Base-by-base conservation (phyloP, 2,797 vertebrate species). In the Semaprochilodus insignis region DNA sequence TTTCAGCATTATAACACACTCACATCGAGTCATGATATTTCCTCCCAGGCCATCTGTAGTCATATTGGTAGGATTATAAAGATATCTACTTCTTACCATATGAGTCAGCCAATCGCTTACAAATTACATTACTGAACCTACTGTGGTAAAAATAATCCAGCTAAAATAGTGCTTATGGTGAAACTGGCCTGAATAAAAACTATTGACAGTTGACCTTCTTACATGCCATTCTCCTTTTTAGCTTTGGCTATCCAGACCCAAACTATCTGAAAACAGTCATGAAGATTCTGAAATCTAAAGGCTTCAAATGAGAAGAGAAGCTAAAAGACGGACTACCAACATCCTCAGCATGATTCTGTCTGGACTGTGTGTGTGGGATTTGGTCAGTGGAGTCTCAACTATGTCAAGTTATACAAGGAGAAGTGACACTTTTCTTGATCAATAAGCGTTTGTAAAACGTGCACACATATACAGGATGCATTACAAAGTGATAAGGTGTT, bases 231-330 rank as follows among this genome's bases (percentile, higher is more conserved):
- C 27, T 83, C 25, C 77, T 1, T 87, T 74, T 73, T 83, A 95
- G 93, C 15, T 78, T 85, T 25, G 87, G 89, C 21, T 93, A 91
- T 84, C 92, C 93, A 52, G 90, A 95, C 73, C 31, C 87, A 14
- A 81, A 88, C 1, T 94, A 94, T 81, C 83, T 95, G 78, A 91
- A 92, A 85, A 89, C 25, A 6, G 87, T 93, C 75, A 91, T 3
- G 54, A 89, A 83, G 70, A 69, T 88, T 16, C 89, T 94, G 55
- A 92, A 74, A 73, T 85, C 89, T 5, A 92, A 92, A 87, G 91
- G 91, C 66, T 84, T 92, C 60, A 86, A 91, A 81, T 93, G 81
- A 92, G 23, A 59, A 16, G 59, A 2, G 15, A 34, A 59, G 44
- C 36, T 44, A 67, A 67, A 31, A 16, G 48, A 74, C 36, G 11